Percentiles rank a stretch among this genome's conserved stretches.
Conservation (phyloP, 2,113 vertebrate genomes). For the Falcunculus frontatus region DNA sequence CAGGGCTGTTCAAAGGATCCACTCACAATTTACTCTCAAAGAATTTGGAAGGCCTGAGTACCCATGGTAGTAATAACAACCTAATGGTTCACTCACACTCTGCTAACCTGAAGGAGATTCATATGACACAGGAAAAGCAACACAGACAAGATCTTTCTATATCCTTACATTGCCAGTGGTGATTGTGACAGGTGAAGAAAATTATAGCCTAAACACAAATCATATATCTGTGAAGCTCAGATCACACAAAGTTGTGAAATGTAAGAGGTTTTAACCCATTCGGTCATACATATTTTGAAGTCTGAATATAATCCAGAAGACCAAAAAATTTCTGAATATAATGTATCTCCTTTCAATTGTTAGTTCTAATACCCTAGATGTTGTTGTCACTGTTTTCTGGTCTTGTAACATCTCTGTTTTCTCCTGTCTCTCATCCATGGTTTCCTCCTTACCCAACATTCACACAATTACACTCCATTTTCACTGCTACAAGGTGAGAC, state of each 20-base stretch:
- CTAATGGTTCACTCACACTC: not conserved
- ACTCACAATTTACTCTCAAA: not conserved
- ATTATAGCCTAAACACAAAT: not conserved
- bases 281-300: not conserved
- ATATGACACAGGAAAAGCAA: not conserved
- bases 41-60: not conserved
- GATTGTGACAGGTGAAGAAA: not conserved
- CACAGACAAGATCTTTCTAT: not conserved
- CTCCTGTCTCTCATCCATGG: not conserved
- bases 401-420: not conserved
- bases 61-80: not conserved
- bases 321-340: not conserved
- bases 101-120: not conserved
- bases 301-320: not conserved
- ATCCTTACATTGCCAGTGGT: not conserved
- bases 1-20: not conserved
- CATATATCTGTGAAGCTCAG: not conserved
- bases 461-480: not conserved
- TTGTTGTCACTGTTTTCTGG: not conserved
- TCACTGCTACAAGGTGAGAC: not conserved
- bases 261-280: not conserved
- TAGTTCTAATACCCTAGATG: not conserved
- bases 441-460: not conserved
- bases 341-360: not conserved
- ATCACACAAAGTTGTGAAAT: not conserved